phyloP scores from a whole-genome alignment of 2,113 vertebrate species.

The Takifugu bimaculatus region DNA sequence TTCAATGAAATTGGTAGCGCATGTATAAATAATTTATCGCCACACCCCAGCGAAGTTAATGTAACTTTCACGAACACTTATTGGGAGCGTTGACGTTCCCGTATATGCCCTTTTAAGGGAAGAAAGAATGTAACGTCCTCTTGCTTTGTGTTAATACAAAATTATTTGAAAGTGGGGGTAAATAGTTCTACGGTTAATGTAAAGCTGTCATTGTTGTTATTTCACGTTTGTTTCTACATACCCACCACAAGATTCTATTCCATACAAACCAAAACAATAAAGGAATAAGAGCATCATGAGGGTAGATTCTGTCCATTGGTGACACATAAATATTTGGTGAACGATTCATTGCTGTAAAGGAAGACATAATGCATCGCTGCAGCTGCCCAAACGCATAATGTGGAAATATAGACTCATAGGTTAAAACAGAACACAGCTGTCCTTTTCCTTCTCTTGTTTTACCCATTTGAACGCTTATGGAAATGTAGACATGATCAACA shows the following conservation, averaged over 20 bases:
- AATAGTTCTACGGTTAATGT: too few species aligned
- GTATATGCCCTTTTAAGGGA: constrained; percentile 70
- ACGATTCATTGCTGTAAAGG: constrained; percentile 22
- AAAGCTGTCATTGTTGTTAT: too few species aligned
- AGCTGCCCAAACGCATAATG: constrained; percentile 27
- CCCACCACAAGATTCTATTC: too few species aligned
- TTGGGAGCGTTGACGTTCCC: constrained; percentile 49
- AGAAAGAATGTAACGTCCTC: constrained; percentile 30
- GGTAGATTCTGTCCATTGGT: constrained; percentile 23
- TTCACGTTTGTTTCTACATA: too few species aligned
- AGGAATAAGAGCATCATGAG: constrained; percentile 17
- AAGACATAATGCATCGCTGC: constrained; percentile 30
- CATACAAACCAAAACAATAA: constrained; percentile 11
- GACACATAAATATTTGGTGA: constrained; percentile 29
- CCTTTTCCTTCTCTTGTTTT: constrained; percentile 26
- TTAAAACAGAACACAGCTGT: constrained; percentile 51
- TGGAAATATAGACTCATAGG: constrained; percentile 58
- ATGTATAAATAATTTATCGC: background rate
- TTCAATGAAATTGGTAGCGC: background rate
- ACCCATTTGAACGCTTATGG: constrained; percentile 23
- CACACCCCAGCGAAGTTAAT: background rate
- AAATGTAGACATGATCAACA: background rate
- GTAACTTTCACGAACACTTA: constrained; percentile 38
- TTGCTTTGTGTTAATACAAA: constrained; percentile 1
- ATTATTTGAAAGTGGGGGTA: too few species aligned